phyloP scores from a whole-genome alignment of 2,888 invertebrate genomes.

The Eudasyphora cyanicolor region DNA sequence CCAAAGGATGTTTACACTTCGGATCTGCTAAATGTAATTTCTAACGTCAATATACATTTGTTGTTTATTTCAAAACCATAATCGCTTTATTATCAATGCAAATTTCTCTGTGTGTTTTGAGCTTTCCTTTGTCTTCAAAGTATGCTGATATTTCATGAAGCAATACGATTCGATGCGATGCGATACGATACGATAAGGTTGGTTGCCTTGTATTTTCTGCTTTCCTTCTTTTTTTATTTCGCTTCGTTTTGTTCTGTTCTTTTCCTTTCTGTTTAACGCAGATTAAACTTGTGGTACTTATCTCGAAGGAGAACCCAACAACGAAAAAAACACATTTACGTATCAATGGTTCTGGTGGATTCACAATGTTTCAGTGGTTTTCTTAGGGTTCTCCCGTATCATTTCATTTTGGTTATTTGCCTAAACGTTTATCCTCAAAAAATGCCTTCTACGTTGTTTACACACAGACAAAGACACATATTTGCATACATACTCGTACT shows the following conservation, averaged over 20 bases:
- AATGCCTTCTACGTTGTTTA: neutral
- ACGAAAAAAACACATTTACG: conserved; percentile 19
- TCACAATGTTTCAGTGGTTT: neutral
- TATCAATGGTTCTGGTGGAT: conserved; percentile 31
- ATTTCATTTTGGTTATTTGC: conserved; percentile 8
- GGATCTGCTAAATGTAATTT: neutral
- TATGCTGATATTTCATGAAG: neutral
- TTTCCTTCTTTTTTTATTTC: neutral
- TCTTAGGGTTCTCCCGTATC: neutral
- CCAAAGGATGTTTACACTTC: neutral
- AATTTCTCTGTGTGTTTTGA: neutral
- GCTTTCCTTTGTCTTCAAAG: neutral
- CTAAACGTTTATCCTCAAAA: conserved; percentile 15
- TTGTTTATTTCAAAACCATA: neutral
- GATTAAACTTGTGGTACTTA: conserved; percentile 35
- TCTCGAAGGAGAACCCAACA: conserved; percentile 7
- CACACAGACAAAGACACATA: neutral
- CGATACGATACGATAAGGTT: no score
- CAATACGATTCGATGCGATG: no score
- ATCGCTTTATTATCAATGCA: conserved; percentile 15
- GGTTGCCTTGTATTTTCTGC: neutral
- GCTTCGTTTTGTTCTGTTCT: neutral
- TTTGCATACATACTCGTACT: neutral
- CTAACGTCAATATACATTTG: neutral
- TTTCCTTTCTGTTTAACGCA: conserved; percentile 19